Evolutionary conservation across 2,797 vertebrate genomes (phyloP).

Genomic region (Karalla daura): DNA sequence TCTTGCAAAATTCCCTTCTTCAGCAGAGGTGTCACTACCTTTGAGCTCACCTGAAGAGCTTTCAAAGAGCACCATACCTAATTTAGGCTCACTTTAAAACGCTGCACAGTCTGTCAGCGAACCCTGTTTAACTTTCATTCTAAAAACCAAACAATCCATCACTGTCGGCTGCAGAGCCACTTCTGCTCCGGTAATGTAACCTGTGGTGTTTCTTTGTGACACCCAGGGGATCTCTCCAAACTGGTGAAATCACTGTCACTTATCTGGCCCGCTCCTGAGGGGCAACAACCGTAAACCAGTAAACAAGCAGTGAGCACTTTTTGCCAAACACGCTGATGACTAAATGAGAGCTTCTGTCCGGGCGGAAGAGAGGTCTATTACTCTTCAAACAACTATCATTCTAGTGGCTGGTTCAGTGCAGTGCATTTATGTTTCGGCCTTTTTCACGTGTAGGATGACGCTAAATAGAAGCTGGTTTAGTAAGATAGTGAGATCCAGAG

Average conservation of each 20-base stretch:
- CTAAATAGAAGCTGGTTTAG: slow-evolving; percentile 8
- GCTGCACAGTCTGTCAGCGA: slow-evolving; percentile 18
- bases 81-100: slow-evolving; percentile 34
- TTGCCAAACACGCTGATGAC: neutral
- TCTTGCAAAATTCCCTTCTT: slow-evolving; percentile 10
- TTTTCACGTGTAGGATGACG: slow-evolving; percentile 1
- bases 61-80: slow-evolving; percentile 39
- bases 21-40: slow-evolving; percentile 36
- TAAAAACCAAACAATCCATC: slow-evolving; percentile 65
- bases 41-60: slow-evolving; percentile 25
- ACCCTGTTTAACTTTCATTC: slow-evolving; percentile 45
- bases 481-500: too few species aligned
- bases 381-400: neutral
- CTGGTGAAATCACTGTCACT: slow-evolving; percentile 13
- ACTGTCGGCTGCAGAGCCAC: slow-evolving; percentile 29
- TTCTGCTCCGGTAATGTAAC: slow-evolving; percentile 28
- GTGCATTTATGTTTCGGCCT: slow-evolving; percentile 1
- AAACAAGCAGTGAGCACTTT: neutral
- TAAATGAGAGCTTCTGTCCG: neutral
- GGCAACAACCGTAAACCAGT: neutral
- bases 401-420: slow-evolving; percentile 8
- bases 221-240: slow-evolving; percentile 19
- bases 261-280: neutral
- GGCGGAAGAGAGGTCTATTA: neutral
- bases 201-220: slow-evolving; percentile 37